Evolutionary conservation across 1,140 invertebrate genomes (phyloP).

Genomic region (Glomeris maerens): DNA sequence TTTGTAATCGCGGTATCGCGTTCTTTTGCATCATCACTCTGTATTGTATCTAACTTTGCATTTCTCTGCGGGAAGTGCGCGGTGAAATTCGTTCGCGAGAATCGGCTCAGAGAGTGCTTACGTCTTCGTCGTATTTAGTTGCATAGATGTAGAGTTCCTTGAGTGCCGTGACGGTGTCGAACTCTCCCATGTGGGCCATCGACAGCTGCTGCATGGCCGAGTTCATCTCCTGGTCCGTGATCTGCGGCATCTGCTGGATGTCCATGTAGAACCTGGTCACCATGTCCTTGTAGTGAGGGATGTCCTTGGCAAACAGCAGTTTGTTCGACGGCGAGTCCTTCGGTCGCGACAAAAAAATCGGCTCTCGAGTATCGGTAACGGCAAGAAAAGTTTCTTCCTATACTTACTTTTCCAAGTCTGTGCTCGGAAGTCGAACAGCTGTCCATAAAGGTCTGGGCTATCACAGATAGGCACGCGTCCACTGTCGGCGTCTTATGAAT

Average conservation of each 20-base stretch:
- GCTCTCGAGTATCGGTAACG: not conserved
- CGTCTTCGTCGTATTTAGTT: conserved; percentile 81
- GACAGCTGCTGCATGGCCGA: conserved; percentile 83
- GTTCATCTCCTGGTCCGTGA: conserved; percentile 82
- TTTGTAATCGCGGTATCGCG: no score
- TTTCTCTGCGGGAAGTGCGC: no score
- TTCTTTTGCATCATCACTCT: no score
- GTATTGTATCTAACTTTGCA: no score
- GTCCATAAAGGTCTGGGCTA: conserved; percentile 94
- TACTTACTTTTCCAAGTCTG: conserved; percentile 54
- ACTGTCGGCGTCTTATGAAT: conserved; percentile 83
- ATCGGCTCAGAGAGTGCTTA: conserved; percentile 34
- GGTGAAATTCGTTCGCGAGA: no score
- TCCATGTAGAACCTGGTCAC: conserved; percentile 75
- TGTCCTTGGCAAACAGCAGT: conserved; percentile 84
- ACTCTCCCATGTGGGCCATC: conserved; percentile 68
- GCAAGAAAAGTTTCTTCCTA: no score
- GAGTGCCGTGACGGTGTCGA: conserved; percentile 74
- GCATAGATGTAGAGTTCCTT: conserved; percentile 91
- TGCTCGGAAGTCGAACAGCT: conserved; percentile 79
- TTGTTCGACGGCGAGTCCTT: conserved; percentile 85
- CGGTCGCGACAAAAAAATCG: not conserved
- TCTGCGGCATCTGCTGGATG: conserved; percentile 65
- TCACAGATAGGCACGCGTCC: conserved; percentile 81
- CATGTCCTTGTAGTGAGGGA: conserved; percentile 73